phyloP scores from a whole-genome alignment of 2,888 invertebrate species.

The Ophion ellenae region DNA sequence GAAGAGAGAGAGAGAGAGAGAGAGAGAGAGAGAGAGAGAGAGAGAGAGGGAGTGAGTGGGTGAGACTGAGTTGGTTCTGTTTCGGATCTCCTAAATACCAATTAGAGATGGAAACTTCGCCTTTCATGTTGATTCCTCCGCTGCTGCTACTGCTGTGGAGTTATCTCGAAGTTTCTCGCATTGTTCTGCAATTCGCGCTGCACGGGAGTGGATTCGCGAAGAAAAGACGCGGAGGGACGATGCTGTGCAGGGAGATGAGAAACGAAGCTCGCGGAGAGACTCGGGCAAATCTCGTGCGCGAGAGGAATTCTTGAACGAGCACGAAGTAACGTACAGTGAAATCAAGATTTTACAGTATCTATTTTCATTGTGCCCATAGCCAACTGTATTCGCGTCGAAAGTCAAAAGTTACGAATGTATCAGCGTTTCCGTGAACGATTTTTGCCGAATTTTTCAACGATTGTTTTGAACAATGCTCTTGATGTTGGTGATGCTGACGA shows the following conservation, averaged over 20 bases:
- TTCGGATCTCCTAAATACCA: slow-evolving; percentile 83
- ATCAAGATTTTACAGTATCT: slow-evolving; percentile 15
- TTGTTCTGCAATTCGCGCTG: slow-evolving; percentile 77
- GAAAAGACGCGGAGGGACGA: slow-evolving; percentile 46
- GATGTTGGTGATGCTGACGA: slow-evolving; percentile 25
- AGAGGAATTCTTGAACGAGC: slow-evolving; percentile 48
- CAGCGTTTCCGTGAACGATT: not conserved
- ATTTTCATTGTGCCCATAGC: not conserved
- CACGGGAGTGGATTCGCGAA: slow-evolving; percentile 49
- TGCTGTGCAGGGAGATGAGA: slow-evolving; percentile 23
- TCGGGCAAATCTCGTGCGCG: slow-evolving; percentile 29
- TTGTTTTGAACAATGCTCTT: not conserved
- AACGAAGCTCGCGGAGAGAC: slow-evolving; percentile 37
- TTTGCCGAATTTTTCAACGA: not conserved
- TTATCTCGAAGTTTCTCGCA: slow-evolving; percentile 81
- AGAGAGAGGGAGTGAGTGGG: not conserved
- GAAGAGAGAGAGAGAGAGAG: not conserved
- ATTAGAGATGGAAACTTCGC: slow-evolving; percentile 82
- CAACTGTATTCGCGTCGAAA: not conserved
- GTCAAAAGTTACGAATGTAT: not conserved
- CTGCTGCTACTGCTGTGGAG: slow-evolving; percentile 71
- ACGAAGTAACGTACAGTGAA: slow-evolving; percentile 10
- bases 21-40: not conserved
- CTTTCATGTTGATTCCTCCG: slow-evolving; percentile 82
- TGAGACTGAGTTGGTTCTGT: slow-evolving; percentile 75